These are phyloP conservation scores for Pyxicephalus adspersus DNA, from an alignment of 2,113 vertebrate species.

Conservation along the genomic window DNA sequence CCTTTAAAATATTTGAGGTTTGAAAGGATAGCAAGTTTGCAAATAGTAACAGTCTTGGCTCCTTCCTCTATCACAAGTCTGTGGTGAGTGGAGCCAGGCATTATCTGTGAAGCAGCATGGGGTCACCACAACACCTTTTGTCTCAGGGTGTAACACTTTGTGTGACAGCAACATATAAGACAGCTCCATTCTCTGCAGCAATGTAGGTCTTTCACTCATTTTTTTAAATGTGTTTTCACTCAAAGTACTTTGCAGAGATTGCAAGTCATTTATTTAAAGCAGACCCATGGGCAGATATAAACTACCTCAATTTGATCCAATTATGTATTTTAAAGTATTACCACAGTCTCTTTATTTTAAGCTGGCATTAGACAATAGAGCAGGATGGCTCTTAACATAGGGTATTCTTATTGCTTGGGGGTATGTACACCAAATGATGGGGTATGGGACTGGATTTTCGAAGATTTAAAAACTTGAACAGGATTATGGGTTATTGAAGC, in stretches of 20 bases:
- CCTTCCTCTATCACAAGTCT: slow-evolving; percentile 23
- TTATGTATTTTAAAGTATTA: too few relatives aligned
- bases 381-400: too few relatives aligned
- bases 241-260: not conserved
- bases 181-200: slow-evolving; percentile 19
- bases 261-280: not conserved
- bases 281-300: too few relatives aligned
- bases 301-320: too few relatives aligned
- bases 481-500: too few relatives aligned
- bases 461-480: too few relatives aligned
- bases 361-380: too few relatives aligned
- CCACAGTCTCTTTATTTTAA: too few relatives aligned
- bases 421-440: too few relatives aligned
- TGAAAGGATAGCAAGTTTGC: slow-evolving; percentile 42
- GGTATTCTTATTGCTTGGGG: too few relatives aligned
- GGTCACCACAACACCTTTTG: slow-evolving; percentile 7
- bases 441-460: too few relatives aligned
- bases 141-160: not conserved
- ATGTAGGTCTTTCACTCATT: not conserved
- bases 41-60: slow-evolving; percentile 11
- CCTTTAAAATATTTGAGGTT: slow-evolving; percentile 31
- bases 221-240: not conserved
- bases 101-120: slow-evolving; percentile 13
- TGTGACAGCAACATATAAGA: slow-evolving; percentile 57
- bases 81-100: slow-evolving; percentile 20